These are phyloP conservation scores for Motacilla alba DNA, from an alignment of 2,113 vertebrate genomes.

Conservation along the genomic window DNA sequence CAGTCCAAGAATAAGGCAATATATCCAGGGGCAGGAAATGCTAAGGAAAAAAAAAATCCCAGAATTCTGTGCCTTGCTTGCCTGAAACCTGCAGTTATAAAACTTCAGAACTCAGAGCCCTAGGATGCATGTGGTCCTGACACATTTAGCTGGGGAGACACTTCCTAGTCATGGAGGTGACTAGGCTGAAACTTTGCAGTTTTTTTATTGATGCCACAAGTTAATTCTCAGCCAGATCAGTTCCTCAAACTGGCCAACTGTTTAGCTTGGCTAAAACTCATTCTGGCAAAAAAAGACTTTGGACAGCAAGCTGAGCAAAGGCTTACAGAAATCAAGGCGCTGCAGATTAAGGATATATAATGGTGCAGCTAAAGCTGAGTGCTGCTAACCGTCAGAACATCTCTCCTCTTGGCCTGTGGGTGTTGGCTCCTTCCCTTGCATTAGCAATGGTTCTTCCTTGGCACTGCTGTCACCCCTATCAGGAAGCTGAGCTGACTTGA, in stretches of 20 bases:
- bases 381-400: not conserved
- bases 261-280: not conserved
- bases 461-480: fast-evolving
- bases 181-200: not conserved
- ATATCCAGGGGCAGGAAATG: not conserved
- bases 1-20: not conserved
- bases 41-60: not conserved
- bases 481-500: not conserved
- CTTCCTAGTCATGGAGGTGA: not conserved
- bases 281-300: not conserved
- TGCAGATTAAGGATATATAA: not conserved
- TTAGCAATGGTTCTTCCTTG: not conserved
- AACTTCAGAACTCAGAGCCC: not conserved
- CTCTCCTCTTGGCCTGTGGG: not conserved
- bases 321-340: not conserved
- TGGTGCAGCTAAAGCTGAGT: not conserved
- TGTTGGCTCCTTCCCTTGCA: not conserved
- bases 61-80: not conserved
- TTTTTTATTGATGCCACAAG: not conserved
- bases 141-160: fast-evolving
- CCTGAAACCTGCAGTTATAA: not conserved
- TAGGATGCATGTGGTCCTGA: not conserved
- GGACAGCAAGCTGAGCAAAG: not conserved
- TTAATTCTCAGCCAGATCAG: not conserved
- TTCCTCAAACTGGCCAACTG: not conserved